A percentile compares a stretch with the other conserved stretches of the same genome.
Evolutionary conservation across 1,140 invertebrate genomes (phyloP).

Genomic region (Drosophila lacteicornis): DNA sequence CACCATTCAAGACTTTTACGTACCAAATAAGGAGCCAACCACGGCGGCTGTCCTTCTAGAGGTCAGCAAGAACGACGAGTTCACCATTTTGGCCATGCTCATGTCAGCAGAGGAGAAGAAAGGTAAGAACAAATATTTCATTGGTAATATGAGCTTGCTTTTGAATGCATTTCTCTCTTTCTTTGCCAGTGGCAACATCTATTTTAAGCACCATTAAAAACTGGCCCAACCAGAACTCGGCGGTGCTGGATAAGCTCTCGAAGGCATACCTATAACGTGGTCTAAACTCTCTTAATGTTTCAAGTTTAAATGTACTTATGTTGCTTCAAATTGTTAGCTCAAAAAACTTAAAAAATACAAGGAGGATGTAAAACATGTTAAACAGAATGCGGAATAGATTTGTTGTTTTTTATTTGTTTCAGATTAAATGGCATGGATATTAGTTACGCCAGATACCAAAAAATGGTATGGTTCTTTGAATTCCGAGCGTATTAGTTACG

Average conservation of each 20-base stretch:
- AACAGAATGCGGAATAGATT: slow-evolving; percentile 4
- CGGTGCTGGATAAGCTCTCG: slow-evolving; percentile 40
- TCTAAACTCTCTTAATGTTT: slow-evolving; percentile 25
- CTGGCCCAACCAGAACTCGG: slow-evolving; percentile 47
- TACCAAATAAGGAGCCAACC: slow-evolving; percentile 70
- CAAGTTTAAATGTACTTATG: slow-evolving; percentile 42
- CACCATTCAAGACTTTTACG: slow-evolving; percentile 70
- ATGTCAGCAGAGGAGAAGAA: slow-evolving; percentile 76
- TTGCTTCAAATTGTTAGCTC: slow-evolving; percentile 60
- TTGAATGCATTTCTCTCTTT: not conserved
- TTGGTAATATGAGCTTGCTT: not conserved
- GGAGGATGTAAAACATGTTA: slow-evolving; percentile 26
- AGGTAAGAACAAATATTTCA: slow-evolving; percentile 26
- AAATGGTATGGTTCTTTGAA: slow-evolving; percentile 12
- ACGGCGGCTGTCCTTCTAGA: slow-evolving; percentile 62
- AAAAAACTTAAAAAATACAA: slow-evolving; percentile 35
- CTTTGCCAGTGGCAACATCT: slow-evolving; percentile 51
- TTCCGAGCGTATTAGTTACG: slow-evolving; percentile 23
- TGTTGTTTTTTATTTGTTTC: slow-evolving; percentile 2
- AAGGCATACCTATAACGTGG: slow-evolving; percentile 43
- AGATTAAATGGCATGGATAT: slow-evolving; percentile 4
- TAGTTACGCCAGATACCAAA: slow-evolving; percentile 20
- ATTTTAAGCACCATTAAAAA: slow-evolving; percentile 57
- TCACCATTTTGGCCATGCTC: slow-evolving; percentile 70
- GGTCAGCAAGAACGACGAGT: slow-evolving; percentile 71